Evolutionary conservation across 2,113 vertebrate genomes (phyloP).

Genomic region (Bos taurus): DNA sequence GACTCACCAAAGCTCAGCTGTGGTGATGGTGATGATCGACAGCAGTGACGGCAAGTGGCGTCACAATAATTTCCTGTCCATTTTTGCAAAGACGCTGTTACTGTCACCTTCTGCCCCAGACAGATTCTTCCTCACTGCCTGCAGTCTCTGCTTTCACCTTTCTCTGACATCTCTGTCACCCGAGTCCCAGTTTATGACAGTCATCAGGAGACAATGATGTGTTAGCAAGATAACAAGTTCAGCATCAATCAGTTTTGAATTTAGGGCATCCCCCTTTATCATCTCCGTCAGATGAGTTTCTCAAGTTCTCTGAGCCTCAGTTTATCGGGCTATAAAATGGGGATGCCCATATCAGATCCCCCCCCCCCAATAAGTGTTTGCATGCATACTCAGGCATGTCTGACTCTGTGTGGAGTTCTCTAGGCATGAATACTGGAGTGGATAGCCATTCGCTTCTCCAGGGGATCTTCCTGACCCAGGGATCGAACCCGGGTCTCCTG

Average conservation of each 20-base stretch:
- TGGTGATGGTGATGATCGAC: neutral
- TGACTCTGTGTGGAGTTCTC: neutral
- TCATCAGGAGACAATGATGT: neutral
- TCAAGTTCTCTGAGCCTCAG: neutral
- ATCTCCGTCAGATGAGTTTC: neutral
- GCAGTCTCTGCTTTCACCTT: rapidly evolving
- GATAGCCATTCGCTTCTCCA: neutral
- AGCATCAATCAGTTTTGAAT: neutral
- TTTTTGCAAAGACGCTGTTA: neutral
- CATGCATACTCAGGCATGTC: neutral
- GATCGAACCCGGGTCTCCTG: neutral
- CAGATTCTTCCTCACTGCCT: too few relatives aligned
- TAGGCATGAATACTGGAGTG: neutral
- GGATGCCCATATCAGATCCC: neutral
- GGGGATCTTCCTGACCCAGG: neutral
- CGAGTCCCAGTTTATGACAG: neutral
- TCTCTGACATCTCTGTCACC: neutral
- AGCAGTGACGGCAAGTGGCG: neutral
- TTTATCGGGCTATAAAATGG: neutral
- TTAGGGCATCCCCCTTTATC: neutral
- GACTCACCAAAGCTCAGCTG: too few relatives aligned
- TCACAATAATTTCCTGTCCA: neutral
- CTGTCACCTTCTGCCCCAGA: neutral
- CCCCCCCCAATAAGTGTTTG: neutral
- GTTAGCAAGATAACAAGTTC: neutral